Base-by-base conservation (phyloP, 2,888 invertebrate species). In the Pandemis cinnamomeana region DNA sequence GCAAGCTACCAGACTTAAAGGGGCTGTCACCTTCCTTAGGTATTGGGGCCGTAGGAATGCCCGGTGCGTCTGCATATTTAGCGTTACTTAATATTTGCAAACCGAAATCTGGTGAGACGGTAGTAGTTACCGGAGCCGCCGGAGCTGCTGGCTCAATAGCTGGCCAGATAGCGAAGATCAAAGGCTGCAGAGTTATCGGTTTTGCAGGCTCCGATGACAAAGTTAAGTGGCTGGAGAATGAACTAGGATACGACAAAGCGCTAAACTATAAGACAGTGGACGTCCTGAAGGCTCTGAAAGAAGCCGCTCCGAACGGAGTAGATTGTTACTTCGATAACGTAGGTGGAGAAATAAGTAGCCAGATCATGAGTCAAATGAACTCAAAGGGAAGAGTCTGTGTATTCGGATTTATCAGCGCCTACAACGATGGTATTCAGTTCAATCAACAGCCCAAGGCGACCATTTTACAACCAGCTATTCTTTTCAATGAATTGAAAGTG, bases 241-340 rank as follows among this genome's bases (percentile, higher is more conserved):
- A 96, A 41, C 85, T 97, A 0, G 95, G 96, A 7, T 97, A 97
- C 81, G 96, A 97, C 84, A 90, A 95, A 78, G 96, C 95, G 2
- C 95, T 96, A 78, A 97, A 97, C 89, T 97, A 97, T 86, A 97
- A 97, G 86, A 96, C 94, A 2, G 94, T 87, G 5, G 87, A 96
- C 80, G 79, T 96, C 15, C 82, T 85, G 0, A 83, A 91, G 62
- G 95, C 94, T 13, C 87, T 97, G 13, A 94, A 94, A 74, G 91
- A 95, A 86, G 94, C 93, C 55, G 96, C 96, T 1, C 96, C 97
- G 0, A 89, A 96, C 20, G 97, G 96, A 8, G 90, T 97, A 0
- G 96, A 97, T 82, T 96, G 96, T 82, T 97, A 96, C 83, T 97
- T 97, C 83, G 97, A 97, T 83, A 97, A 97, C 85, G 97, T 96